Conservation (phyloP, 2,888 invertebrate species). For the Ectemnius cavifrons region DNA sequence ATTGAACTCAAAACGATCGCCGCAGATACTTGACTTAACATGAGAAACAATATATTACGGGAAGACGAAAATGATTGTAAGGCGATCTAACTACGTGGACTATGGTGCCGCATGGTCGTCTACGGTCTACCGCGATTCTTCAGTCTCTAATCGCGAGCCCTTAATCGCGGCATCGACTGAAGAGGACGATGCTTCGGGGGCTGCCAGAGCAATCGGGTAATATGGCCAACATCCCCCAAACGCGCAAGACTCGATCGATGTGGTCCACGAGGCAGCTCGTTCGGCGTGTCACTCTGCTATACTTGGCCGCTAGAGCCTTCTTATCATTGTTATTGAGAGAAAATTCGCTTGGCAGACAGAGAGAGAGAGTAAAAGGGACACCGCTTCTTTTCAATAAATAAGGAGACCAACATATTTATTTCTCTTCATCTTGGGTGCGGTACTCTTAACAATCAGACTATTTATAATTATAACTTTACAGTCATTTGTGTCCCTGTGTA, state of each 20-base stretch:
- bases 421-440: constrained; percentile 58
- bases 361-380: constrained; percentile 27
- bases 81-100: constrained; percentile 60
- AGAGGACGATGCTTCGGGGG: constrained; percentile 61
- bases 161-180: constrained; percentile 70
- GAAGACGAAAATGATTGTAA: constrained; percentile 41
- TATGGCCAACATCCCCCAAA: constrained; percentile 63
- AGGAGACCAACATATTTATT: constrained; percentile 66
- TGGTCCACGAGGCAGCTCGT: constrained; percentile 61
- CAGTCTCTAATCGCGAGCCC: constrained; percentile 58
- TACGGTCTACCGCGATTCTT: constrained; percentile 60
- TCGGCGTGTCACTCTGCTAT: constrained; percentile 58
- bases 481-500: constrained; percentile 57
- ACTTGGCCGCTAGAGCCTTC: constrained; percentile 23
- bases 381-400: constrained; percentile 64
- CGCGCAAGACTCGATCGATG: constrained; percentile 73
- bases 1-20: constrained; percentile 43
- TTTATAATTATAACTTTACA: constrained; percentile 58
- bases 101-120: constrained; percentile 66
- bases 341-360: neutral
- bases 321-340: neutral
- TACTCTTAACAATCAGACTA: constrained; percentile 60
- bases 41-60: constrained; percentile 30
- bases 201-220: constrained; percentile 60
- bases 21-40: constrained; percentile 37